Base-by-base conservation (phyloP, 2,888 invertebrate genomes). In the Neoascia interrupta region DNA sequence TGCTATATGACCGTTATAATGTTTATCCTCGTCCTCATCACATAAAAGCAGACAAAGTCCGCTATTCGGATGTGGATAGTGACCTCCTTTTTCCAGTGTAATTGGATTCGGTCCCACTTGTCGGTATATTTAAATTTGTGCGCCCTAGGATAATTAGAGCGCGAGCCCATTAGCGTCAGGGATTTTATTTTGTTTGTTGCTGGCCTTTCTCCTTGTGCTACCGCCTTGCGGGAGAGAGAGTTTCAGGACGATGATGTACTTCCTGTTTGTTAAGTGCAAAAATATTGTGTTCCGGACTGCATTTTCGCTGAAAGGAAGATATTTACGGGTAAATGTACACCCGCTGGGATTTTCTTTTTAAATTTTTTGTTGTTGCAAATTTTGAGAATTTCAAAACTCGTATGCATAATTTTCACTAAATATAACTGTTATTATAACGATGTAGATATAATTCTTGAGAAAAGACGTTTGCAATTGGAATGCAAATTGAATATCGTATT, bases 51-150 rank as follows among this genome's bases (percentile, higher is more conserved):
- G 10, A 37, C 10, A 1, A 34, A 36, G 5, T 5, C 53, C 21
- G 26, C 39, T 1, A 47, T 28, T 31, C n/a, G 11, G 15, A 5
- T 13, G 4, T 13, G 37, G 13, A 6, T 34, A 10, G 21, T 1
- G 15, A n/a, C 8, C 19, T 23, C 31, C 10, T 68, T 13, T 13
- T 41, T 41, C 39, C 34, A 36, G 11, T 21, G 16, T 68, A 60
- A 69, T 69, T 69, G 41, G 58, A 60, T 41, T 23, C 36, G 5
- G 43, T 28, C 15, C 39, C 16, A 31, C 41, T 39, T 49, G 49
- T 21, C 47, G 39, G 51, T 41, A 69, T 41, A 69, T 69, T 69
- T 49, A 51, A 69, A 69, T 51, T 68, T 69, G 58, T 69, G 39
- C 34, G 49, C 23, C 43, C n/a, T 31, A 23, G 58, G 58, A 58